Base-by-base conservation (phyloP, 2,113 vertebrate genomes). In the Oriolus oriolus region DNA sequence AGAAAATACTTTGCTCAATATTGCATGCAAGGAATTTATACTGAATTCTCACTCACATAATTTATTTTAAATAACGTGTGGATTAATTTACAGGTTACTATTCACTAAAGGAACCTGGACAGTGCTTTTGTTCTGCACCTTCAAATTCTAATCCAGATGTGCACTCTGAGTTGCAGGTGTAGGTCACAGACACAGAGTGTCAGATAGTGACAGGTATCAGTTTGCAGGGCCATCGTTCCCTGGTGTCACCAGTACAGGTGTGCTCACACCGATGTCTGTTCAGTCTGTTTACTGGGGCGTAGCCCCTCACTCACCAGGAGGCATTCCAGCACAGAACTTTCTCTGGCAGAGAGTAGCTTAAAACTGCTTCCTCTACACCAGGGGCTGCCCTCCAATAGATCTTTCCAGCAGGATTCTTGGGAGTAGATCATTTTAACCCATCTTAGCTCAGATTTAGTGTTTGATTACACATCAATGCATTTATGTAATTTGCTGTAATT, bases 231-330 rank as follows among this genome's bases (percentile, higher is more conserved):
- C n/a, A 35, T 17, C 47, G 11, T 64, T 24, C 49, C 66, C 50
- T 1, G 0, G 19, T 7, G 17, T 37, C 53, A 44, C 31, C 0
- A 54, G 42, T 6, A 21, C 27, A 44, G 14, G 35, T 35, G 15
- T 9, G 31, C 14, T 45, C 31, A 30, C 10, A 69, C 7, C 2
- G 1, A 5, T 0, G 14, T 9, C 69, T 21, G 31, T 9, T 37
- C 14, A 1, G 21, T 4, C 47, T 39, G 16, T 22, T 52, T 9
- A 1, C 8, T 20, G 69, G 37, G 31, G 37, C 2, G 3, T 2
- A 87, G 33, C 53, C 17, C 35, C 59, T 9, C 31, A 22, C 12
- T 33, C 24, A 54, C 2, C 15, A 5, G 11, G 28, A 64, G 17
- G 28, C 22, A 45, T 5, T 1, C 49, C 26, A 30, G 5, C 47